phyloP scores from a whole-genome alignment of 2,797 vertebrate species.

The Neoniphon sammara region DNA sequence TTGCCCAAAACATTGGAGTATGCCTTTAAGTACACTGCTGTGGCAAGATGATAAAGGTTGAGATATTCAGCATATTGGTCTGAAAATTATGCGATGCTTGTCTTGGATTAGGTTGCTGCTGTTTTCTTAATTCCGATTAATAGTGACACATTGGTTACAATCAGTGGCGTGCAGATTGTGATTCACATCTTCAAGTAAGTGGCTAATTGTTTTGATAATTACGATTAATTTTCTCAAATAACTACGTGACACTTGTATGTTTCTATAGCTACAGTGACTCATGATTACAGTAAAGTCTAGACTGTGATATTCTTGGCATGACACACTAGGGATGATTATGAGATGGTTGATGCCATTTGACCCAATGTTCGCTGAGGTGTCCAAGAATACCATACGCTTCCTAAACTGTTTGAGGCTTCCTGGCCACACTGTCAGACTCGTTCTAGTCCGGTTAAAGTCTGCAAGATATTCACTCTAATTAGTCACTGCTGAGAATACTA shows the following conservation, averaged over 20 bases:
- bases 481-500: neutral
- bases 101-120: neutral
- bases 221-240: conserved; percentile 28
- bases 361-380: conserved; percentile 42
- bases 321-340: conserved; percentile 6
- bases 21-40: too few relatives aligned
- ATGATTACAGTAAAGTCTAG: conserved; percentile 20
- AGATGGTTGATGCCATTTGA: conserved; percentile 39
- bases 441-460: conserved; percentile 5
- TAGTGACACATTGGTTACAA: conserved; percentile 15
- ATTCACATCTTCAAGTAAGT: conserved; percentile 42
- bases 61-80: conserved; percentile 45
- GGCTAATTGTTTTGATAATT: conserved; percentile 50
- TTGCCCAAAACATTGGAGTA: too few relatives aligned
- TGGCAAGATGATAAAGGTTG: conserved; percentile 22
- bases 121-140: neutral
- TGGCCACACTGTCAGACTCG: conserved; percentile 41
- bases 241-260: conserved; percentile 7
- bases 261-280: conserved; percentile 38
- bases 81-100: conserved; percentile 34
- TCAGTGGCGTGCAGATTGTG: conserved; percentile 36
- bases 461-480: conserved; percentile 13
- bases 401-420: conserved; percentile 57
- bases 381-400: conserved; percentile 67
- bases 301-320: conserved; percentile 35